Base-by-base conservation (phyloP, 2,797 vertebrate species). In the Tokudaia muenninki region DNA sequence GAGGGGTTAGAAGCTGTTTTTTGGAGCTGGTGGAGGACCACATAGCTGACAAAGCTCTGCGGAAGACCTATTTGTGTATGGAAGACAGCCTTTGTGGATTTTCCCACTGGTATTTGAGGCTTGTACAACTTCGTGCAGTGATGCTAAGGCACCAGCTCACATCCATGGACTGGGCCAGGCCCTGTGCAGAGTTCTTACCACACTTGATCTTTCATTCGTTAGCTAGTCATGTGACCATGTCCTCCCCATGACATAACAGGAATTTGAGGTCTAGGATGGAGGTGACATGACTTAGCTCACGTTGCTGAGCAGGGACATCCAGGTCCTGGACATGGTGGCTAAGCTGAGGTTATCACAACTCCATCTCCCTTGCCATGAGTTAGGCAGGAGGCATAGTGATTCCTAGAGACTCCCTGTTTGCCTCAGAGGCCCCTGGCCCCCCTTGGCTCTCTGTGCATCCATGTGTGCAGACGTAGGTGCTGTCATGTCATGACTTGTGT, bases 61-160 rank as follows among this genome's bases (percentile, higher is more conserved):
- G 0, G 1, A 83, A 87, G 94, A n/a, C 17, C 22, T 55, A 52
- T 95, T 86, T 94, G 77, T 87, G 75, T 87, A 14, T 59, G 81
- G 90, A 77, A 59, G 34, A 77, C 80, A 34, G 81, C 65, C 88
- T 67, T 57, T n/a, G 34, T 52, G 57, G 44, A 50, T 89, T 96
- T 94, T 77, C 92, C 88, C n/a, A 4, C 2, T 1, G 41, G 88
- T 65, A 17, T 89, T 44, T 97, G 37, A 61, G 14, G 29, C 67
- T 63, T 3, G 24, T 50, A 12, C 59, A 91, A 80, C 59, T 89
- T 88, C 61, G 74, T 79, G 81, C 55, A 94, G 19, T 65, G 78
- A 59, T 52, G 29, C 41, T 37, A 29, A 95, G 55, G 44, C 37
- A 17, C 2, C 0, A 9, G 80, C 61, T 91, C 82, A 22, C 6